Conservation (phyloP, 2,797 vertebrate genomes). For the Agapornis canus region DNA sequence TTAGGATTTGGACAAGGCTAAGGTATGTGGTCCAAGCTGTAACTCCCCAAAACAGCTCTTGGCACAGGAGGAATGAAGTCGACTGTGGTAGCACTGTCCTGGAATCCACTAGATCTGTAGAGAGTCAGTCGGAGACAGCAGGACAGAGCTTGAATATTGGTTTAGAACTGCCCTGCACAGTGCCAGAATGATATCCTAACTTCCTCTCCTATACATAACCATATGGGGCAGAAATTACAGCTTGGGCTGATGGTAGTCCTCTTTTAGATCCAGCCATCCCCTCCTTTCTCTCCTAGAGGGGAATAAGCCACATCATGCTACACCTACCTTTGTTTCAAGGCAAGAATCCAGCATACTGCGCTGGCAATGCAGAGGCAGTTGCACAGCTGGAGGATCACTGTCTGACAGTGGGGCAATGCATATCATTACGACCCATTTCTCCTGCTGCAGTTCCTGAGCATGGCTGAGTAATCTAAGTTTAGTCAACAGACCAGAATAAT, state of each 20-base stretch:
- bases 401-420: accelerated
- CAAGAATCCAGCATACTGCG: background rate
- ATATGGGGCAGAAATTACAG: background rate
- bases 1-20: background rate
- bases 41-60: accelerated
- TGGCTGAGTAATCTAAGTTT: background rate
- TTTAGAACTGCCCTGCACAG: background rate
- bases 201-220: accelerated
- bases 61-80: background rate
- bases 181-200: background rate
- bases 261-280: background rate
- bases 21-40: background rate
- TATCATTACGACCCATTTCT: accelerated
- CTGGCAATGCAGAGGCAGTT: background rate
- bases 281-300: background rate
- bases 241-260: background rate
- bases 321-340: background rate
- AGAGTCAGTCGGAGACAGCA: background rate
- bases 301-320: accelerated
- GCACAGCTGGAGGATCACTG: background rate
- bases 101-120: background rate
- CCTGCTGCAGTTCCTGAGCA: background rate
- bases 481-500: background rate
- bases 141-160: background rate
- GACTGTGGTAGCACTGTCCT: background rate